These are phyloP conservation scores for Pogonomyrmex californicus DNA, from an alignment of 1,140 invertebrate species.

Conservation along the genomic window DNA sequence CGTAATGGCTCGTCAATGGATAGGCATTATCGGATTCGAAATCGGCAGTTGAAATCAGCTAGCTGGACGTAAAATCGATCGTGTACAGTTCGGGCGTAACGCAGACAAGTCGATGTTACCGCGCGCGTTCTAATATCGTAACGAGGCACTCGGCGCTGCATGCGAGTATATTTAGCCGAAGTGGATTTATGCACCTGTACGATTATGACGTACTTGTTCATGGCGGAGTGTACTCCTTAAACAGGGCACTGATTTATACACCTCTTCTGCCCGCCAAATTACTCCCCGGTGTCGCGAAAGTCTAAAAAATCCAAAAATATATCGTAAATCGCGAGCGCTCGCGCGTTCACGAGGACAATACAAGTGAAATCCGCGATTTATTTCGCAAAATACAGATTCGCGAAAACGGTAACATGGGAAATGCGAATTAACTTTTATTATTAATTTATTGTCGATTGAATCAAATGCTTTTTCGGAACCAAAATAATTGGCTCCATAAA, in stretches of 20 bases:
- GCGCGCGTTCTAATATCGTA: conserved; percentile 41
- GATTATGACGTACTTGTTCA: not conserved
- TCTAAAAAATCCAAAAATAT: not conserved
- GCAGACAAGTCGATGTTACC: conserved; percentile 23
- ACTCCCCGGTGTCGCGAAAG: not conserved
- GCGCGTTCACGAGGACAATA: not conserved
- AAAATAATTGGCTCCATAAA: conserved; percentile 33
- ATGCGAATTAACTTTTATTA: conserved; percentile 31
- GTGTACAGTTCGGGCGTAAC: not conserved
- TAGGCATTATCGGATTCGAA: conserved; percentile 41
- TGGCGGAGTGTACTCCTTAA: not conserved
- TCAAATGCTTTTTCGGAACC: conserved; percentile 7
- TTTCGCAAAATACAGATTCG: not conserved
- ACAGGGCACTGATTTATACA: not conserved
- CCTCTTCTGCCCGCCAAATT: not conserved
- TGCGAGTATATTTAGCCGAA: not conserved
- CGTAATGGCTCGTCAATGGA: conserved; percentile 46
- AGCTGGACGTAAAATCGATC: conserved; percentile 48
- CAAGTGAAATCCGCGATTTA: not conserved
- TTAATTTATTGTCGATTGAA: conserved; percentile 21
- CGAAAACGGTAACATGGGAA: not conserved
- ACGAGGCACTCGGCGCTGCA: conserved; percentile 8
- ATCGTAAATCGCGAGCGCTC: not conserved
- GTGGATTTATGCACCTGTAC: conserved; percentile 1
- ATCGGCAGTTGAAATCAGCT: conserved; percentile 50